Evolutionary conservation across 1,140 invertebrate species (phyloP), one percentile per base, ranked within the genome.

Genomic region (Drosophila trapezifrons): DNA sequence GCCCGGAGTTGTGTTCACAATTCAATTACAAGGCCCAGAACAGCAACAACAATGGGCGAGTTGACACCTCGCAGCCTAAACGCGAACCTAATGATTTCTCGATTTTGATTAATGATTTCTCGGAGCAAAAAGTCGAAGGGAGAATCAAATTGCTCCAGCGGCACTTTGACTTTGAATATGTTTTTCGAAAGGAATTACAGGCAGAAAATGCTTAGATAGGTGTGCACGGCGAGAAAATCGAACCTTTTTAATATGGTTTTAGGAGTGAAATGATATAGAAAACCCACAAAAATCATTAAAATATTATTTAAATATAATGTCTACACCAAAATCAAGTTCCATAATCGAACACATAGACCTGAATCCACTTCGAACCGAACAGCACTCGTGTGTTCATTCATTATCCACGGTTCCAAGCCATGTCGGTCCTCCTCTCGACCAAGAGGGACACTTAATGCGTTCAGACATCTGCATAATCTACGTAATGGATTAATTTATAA

Each of bases 401-500:
- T 35, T 35, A 17, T 60, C 54, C 58, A 51, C 62, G 12, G 29
- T 6, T 7, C 4, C 42, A 8, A 6, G 29, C 17, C 10, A n/a
- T 32, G 15, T 6, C 20, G 62, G 47, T 56, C 35, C 58, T 67
- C 20, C 22, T 27, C 37, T 13, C 40, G 46, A 17, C 42, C 27
- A 38, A 35, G 40, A 47, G 49, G 45, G 57, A 77, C 64, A 70
- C 46, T 80, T 84, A 85, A 84, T 86, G 82, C 78, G 65, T 58
- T 78, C 64, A 25, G 82, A 85, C 82, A 87, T 82, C 70, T 78
- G 67, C 63, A 82, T 87, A 87, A 87, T 87, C 76, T 76, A 76
- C 71, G 76, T 79, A 83, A 83, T 79, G 83, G 71, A 87, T 87
- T 83, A 87, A 89, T 83, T 87, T 83, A 86, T 86, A 86, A 87